phyloP scores from a whole-genome alignment of 2,113 vertebrate species.

The Larimichthys polyactis region DNA sequence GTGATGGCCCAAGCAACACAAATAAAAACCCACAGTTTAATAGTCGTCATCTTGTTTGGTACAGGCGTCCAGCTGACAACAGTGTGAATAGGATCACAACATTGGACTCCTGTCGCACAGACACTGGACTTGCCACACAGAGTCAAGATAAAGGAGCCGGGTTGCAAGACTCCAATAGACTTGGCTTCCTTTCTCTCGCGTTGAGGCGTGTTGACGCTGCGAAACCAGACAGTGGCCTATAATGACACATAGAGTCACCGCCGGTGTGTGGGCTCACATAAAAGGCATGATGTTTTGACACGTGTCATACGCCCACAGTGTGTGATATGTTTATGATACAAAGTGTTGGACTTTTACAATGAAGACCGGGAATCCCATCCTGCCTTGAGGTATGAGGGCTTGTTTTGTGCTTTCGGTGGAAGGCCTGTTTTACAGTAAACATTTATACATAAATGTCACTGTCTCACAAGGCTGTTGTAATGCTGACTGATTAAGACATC shows the following conservation, averaged over 20 bases:
- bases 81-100: neutral
- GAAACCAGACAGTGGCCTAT: neutral
- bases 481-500: slow-evolving; percentile 19
- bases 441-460: slow-evolving; percentile 2
- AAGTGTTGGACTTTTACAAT: neutral
- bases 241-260: neutral
- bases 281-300: neutral
- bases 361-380: neutral
- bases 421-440: neutral
- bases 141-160: neutral
- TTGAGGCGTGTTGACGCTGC: neutral
- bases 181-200: neutral
- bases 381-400: neutral
- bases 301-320: neutral
- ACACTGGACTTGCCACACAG: neutral
- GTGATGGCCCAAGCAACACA: too few relatives aligned
- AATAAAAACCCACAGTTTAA: too few relatives aligned
- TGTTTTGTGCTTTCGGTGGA: slow-evolving; percentile 4
- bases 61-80: too few relatives aligned
- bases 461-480: slow-evolving; percentile 4
- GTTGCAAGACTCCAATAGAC: neutral
- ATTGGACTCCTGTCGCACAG: neutral
- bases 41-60: too few relatives aligned
- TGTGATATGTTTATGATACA: slow-evolving; percentile 15
- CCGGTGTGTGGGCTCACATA: neutral